Percentiles rank a stretch among this genome's conserved stretches.
These are phyloP conservation scores for Melanocharis versteri DNA, from an alignment of 2,113 vertebrate genomes.

Conservation along the genomic window DNA sequence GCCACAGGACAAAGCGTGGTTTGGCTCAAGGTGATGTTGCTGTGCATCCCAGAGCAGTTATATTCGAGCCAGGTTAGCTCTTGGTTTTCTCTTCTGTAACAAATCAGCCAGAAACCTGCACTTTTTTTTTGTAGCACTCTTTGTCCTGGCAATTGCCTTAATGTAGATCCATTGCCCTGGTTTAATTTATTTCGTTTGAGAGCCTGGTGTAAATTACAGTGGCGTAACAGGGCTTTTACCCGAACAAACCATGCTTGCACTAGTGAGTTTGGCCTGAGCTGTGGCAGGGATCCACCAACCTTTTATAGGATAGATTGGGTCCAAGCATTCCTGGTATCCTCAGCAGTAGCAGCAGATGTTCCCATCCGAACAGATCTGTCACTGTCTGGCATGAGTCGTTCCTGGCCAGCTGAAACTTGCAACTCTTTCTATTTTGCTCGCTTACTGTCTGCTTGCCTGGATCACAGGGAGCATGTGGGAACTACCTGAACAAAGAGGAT, in stretches of 20 bases:
- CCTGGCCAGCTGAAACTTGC: constrained; percentile 41
- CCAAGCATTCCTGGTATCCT: constrained; percentile 53
- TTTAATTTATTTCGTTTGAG: background rate
- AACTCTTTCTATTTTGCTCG: background rate
- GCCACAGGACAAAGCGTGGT: background rate
- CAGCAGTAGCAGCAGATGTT: constrained; percentile 40
- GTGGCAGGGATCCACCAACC: background rate
- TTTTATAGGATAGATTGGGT: constrained; percentile 26
- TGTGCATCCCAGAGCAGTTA: background rate
- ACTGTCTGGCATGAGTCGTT: background rate
- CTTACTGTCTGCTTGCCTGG: background rate
- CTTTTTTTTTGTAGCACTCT: background rate
- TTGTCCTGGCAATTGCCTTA: background rate
- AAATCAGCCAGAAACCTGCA: background rate
- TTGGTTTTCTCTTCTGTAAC: background rate
- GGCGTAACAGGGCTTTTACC: background rate
- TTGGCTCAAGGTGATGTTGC: background rate
- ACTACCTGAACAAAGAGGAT: background rate
- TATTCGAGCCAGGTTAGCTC: background rate
- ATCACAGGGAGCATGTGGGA: background rate
- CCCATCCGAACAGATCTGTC: background rate
- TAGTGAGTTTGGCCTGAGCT: background rate
- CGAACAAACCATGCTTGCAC: background rate
- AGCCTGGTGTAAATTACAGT: background rate
- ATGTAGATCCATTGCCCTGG: background rate